Conservation (phyloP, 2,113 vertebrate genomes). For the Rhea pennata region DNA sequence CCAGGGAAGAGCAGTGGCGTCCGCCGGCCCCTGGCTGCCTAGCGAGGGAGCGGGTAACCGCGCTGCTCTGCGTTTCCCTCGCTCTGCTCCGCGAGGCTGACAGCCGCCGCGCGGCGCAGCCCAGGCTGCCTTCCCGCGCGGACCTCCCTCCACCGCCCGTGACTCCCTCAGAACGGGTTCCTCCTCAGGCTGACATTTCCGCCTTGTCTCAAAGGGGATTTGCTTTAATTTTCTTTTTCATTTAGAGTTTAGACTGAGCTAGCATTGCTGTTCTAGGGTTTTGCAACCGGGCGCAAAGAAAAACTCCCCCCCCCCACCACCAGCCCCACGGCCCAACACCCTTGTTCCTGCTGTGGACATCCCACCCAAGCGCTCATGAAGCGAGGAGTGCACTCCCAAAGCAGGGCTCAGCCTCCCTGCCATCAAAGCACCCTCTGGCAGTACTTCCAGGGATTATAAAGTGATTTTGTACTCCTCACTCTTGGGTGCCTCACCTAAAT, state of each 20-base stretch:
- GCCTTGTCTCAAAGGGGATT: conserved; percentile 37
- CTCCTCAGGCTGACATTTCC: conserved; percentile 63
- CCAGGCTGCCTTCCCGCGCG: conserved; percentile 49
- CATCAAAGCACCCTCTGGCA: rapidly evolving
- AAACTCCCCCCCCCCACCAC: neutral
- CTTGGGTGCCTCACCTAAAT: neutral
- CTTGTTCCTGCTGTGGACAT: neutral
- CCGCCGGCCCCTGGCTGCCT: neutral
- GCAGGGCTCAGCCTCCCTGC: neutral
- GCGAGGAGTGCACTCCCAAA: neutral
- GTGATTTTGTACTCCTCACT: neutral
- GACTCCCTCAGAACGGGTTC: conserved; percentile 52
- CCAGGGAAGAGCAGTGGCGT: neutral
- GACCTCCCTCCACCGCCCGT: neutral
- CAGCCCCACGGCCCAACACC: neutral
- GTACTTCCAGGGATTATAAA: neutral
- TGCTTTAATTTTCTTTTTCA: conserved; percentile 45
- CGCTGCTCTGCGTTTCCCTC: neutral
- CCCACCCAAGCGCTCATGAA: neutral
- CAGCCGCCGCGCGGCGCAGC: conserved; percentile 59
- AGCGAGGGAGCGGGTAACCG: neutral
- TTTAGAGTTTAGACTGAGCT: conserved; percentile 27
- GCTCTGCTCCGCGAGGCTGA: conserved; percentile 4
- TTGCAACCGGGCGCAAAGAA: neutral
- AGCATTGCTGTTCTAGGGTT: conserved; percentile 12